These are phyloP conservation scores for Drosophila anomalata DNA, from an alignment of 2,888 invertebrate species.

Conservation along the genomic window DNA sequence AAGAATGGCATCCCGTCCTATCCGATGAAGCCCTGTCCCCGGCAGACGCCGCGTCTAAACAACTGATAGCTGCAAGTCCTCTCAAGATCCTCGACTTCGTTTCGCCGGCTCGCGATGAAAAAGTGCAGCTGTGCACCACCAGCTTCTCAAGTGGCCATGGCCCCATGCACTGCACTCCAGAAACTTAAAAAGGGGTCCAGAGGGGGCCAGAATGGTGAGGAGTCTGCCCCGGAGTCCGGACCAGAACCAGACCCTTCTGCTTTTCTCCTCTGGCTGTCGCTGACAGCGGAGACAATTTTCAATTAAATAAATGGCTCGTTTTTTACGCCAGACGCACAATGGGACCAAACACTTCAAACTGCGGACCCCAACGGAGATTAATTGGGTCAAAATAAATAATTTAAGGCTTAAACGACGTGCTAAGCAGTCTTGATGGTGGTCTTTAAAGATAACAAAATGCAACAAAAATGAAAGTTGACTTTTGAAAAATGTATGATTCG, in stretches of 20 bases:
- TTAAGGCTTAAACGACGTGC: neutral
- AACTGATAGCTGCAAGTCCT: conserved; percentile 68
- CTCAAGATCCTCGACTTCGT: conserved; percentile 59
- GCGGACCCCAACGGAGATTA: conserved; percentile 14
- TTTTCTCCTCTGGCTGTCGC: conserved; percentile 54
- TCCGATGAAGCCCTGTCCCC: conserved; percentile 39
- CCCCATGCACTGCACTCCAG: conserved; percentile 44
- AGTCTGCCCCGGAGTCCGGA: conserved; percentile 19
- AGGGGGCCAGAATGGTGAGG: neutral
- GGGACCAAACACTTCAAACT: conserved; percentile 32
- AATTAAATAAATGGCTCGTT: conserved; percentile 74
- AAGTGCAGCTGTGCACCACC: conserved; percentile 53
- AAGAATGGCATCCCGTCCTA: neutral
- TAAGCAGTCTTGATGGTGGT: conserved; percentile 1
- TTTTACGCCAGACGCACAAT: conserved; percentile 58
- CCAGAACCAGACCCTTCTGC: conserved; percentile 39
- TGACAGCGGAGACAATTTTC: conserved; percentile 76
- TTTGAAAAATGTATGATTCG: neutral
- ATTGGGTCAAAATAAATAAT: conserved; percentile 31
- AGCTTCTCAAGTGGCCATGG: conserved; percentile 34
- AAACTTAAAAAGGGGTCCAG: neutral
- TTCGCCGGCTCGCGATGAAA: conserved; percentile 47
- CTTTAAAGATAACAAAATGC: neutral
- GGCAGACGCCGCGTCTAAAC: conserved; percentile 65
- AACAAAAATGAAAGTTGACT: neutral